phyloP scores from a whole-genome alignment of 1,140 invertebrate genomes.

The Eubasilissa regina region DNA sequence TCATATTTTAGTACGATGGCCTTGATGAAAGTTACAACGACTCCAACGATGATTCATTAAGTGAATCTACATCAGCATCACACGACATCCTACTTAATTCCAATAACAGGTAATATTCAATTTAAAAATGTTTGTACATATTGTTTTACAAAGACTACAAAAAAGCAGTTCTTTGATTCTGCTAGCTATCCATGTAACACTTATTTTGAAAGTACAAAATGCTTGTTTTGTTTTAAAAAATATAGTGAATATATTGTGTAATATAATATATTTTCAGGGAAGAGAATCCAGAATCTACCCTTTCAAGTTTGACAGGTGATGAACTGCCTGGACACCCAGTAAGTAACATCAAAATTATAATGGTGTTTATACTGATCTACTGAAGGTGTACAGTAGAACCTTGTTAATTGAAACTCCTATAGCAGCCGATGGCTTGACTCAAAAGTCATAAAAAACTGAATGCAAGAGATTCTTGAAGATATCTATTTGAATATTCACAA shows the following conservation, averaged over 20 bases:
- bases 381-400: no score
- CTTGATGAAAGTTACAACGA: constrained; percentile 81
- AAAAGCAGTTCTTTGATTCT: not conserved
- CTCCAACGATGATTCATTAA: constrained; percentile 78
- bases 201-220: no score
- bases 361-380: no score
- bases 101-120: constrained; percentile 55
- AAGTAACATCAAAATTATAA: constrained; percentile 7
- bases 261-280: constrained; percentile 48
- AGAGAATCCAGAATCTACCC: constrained; percentile 59
- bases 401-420: no score
- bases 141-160: no score
- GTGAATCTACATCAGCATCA: constrained; percentile 71
- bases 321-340: constrained; percentile 56
- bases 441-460: no score
- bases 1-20: constrained; percentile 77
- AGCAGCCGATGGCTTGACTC: no score
- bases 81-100: constrained; percentile 63
- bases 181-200: no score
- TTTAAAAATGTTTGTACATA: no score
- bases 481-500: no score
- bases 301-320: constrained; percentile 58
- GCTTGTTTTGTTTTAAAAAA: no score
- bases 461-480: no score
- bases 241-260: not conserved